Conservation (phyloP, 2,113 vertebrate species). For the Micromys minutus region DNA sequence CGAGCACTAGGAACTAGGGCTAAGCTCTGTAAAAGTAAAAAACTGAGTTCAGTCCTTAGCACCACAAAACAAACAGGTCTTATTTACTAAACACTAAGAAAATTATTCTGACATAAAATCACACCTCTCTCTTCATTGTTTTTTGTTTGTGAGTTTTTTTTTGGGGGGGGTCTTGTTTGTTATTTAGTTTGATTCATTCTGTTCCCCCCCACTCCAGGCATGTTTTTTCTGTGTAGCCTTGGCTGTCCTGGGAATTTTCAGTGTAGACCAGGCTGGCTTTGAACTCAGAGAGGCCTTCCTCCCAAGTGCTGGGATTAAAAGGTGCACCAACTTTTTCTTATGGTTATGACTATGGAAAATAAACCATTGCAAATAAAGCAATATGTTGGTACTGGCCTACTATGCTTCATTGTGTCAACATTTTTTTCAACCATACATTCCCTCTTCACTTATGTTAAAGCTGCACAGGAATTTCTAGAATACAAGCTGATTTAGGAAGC, state of each 20-base stretch:
- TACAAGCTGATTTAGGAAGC: background rate
- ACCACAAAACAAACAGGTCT: background rate
- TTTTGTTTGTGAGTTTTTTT: background rate
- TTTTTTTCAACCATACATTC: background rate
- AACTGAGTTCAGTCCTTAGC: background rate
- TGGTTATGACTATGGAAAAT: background rate
- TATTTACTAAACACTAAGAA: conserved; percentile 2
- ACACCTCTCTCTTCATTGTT: background rate
- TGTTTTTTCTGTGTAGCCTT: background rate
- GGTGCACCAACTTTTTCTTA: conserved; percentile 4
- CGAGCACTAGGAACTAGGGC: background rate
- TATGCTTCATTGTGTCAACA: background rate
- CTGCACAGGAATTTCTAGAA: background rate
- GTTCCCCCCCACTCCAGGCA: background rate
- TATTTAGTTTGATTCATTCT: background rate
- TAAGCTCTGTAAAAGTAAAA: background rate
- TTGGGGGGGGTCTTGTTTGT: background rate
- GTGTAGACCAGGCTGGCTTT: background rate
- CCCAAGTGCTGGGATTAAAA: background rate
- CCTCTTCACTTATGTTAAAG: background rate
- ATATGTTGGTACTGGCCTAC: background rate
- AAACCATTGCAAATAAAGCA: background rate
- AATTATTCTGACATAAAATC: background rate
- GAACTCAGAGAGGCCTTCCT: background rate
- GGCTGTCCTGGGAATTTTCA: background rate